Evolutionary conservation across 2,113 vertebrate species (phyloP).

Genomic region (Strix uralensis): DNA sequence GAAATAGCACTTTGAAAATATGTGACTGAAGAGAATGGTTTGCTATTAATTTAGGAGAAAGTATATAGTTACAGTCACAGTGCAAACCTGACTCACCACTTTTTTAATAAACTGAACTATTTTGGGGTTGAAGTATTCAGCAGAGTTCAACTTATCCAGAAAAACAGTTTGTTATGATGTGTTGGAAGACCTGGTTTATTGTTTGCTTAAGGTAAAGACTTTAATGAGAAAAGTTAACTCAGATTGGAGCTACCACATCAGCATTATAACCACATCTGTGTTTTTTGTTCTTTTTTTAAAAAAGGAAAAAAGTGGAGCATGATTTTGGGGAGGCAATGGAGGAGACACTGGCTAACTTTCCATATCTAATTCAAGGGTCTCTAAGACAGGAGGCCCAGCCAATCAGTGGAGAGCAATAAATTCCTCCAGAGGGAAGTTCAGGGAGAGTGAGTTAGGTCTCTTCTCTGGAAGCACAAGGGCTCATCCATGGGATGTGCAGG

Average conservation of each 20-base stretch:
- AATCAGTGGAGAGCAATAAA: neutral
- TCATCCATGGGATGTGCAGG: neutral
- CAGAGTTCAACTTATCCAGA: neutral
- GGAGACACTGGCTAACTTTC: neutral
- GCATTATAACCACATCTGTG: neutral
- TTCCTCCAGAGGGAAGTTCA: neutral
- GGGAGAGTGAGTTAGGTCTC: neutral
- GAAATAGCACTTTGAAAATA: conserved; percentile 12
- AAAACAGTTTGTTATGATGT: neutral
- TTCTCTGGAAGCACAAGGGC: neutral
- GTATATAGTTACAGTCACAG: neutral
- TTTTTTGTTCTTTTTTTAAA: neutral
- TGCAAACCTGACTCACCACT: neutral
- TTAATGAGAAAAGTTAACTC: neutral
- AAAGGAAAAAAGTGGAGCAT: neutral
- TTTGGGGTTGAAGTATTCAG: neutral
- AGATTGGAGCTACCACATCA: neutral
- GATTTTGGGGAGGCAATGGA: neutral
- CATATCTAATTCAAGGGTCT: neutral
- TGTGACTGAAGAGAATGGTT: neutral
- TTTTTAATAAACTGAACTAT: neutral
- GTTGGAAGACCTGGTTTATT: neutral
- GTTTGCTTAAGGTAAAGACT: neutral
- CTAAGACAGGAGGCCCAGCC: neutral
- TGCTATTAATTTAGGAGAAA: neutral